Base-by-base conservation (phyloP, 2,113 vertebrate species). In the Rhinogobius similis region DNA sequence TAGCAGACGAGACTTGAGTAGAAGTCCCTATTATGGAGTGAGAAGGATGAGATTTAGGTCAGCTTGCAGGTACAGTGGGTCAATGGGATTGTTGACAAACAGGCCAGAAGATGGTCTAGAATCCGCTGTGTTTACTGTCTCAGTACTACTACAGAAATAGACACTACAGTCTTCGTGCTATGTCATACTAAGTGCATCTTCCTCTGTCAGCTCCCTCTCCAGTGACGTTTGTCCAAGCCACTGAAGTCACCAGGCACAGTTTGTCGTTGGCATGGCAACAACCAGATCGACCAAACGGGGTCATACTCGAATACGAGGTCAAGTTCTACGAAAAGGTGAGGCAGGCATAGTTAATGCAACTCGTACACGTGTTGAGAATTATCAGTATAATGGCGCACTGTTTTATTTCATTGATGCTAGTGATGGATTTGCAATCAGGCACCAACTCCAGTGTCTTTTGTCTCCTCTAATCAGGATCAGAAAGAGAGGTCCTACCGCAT, bases 321-420 rank as follows among this genome's bases (percentile, higher is more conserved):
- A 99, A 99, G 81, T 99, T 98, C 90, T 99, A 99, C 44, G 96
- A 99, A 86, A 99, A 99, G 96, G 97, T 99, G 94, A 93, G 90
- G 1, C 0, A 38, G 18, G 46, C 2, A 18, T 59, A 75, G 78
- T 86, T 87, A 88, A 73, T 74, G 58, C 68, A 65, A 76, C 77
- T 52, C 36, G 10, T 62, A 27, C 63, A 38, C 44, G 56, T 61
- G 63, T 64, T 76, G 62, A 73, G 59, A 71, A 84, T 50, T 78
- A 76, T 75, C 81, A 78, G 75, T 82, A 79, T 27, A 70, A 24
- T 5, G 44, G 39, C 39, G 29, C 1, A 48, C 62, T 66, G 66
- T 81, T 82, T 82, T 72, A 13, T 65, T 74, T 70, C 65, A 24
- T 65, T 68, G 68, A 76, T 72, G 63, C 58, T 18, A 24, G 24